Conservation (phyloP, 2,888 invertebrate species). For the Eupithecia pulchellata region DNA sequence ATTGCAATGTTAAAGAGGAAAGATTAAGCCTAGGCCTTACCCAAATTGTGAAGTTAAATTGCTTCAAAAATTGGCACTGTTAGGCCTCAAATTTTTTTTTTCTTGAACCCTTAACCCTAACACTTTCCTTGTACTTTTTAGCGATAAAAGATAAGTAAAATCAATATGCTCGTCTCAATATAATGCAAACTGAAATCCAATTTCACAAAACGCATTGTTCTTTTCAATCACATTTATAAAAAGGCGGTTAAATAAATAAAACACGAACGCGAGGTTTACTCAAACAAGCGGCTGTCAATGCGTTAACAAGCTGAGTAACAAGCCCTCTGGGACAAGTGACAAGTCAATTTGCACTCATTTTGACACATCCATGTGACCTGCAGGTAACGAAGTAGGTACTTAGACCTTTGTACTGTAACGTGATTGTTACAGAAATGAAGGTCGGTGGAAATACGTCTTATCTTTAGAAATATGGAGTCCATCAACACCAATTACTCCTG, state of each 20-base stretch:
- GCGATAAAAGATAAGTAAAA: neutral
- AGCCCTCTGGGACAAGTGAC: constrained; percentile 35
- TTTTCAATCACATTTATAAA: neutral
- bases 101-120: too few species aligned
- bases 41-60: too few species aligned
- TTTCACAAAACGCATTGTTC: neutral
- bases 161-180: neutral
- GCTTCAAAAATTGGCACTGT: neutral
- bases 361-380: constrained; percentile 18
- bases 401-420: neutral
- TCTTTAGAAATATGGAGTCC: neutral
- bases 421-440: neutral
- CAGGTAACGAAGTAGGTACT: neutral
- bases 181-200: neutral
- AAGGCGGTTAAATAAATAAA: constrained; percentile 1
- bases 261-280: constrained; percentile 4
- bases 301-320: constrained; percentile 30
- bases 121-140: neutral
- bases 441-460: neutral
- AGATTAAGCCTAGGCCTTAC: too few species aligned
- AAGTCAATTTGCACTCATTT: constrained; percentile 43
- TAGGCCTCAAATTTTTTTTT: too few species aligned
- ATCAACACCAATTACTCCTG: neutral
- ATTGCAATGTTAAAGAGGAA: too few species aligned
- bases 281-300: constrained; percentile 18